Conservation (phyloP, 2,888 invertebrate genomes). For the Cataglyphis altisquamis region DNA sequence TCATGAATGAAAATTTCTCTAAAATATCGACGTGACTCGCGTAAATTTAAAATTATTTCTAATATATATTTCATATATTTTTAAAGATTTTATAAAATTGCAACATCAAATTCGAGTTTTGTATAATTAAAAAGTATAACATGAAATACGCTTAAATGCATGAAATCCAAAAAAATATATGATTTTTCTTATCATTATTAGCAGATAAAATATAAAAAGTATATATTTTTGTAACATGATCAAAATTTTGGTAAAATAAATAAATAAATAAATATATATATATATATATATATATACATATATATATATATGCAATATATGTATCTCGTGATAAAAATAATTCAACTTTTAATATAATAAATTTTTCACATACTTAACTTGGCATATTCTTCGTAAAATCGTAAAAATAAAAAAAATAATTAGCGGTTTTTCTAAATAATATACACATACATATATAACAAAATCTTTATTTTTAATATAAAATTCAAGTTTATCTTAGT, state of each 20-base stretch:
- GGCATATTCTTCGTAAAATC: neutral
- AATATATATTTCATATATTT: no score
- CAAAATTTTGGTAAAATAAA: neutral
- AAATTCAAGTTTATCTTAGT: neutral
- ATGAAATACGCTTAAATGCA: neutral
- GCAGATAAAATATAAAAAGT: neutral
- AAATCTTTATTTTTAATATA: neutral
- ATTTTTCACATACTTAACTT: neutral
- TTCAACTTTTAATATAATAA: neutral
- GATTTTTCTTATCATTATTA: constrained; percentile 5
- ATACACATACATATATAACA: neutral
- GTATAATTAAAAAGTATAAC: neutral
- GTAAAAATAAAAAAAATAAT: constrained; percentile 6
- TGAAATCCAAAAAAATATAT: neutral
- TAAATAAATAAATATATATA: no score
- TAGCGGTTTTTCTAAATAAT: neutral
- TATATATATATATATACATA: no score
- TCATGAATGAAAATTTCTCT: neutral
- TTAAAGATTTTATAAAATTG: neutral
- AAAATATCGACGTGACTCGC: neutral
- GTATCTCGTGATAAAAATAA: neutral
- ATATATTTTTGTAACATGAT: neutral
- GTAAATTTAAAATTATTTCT: neutral
- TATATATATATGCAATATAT: neutral
- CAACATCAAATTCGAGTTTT: neutral